These are phyloP conservation scores for Malthinus flaveolus DNA, from an alignment of 2,888 invertebrate species.

Conservation along the genomic window DNA sequence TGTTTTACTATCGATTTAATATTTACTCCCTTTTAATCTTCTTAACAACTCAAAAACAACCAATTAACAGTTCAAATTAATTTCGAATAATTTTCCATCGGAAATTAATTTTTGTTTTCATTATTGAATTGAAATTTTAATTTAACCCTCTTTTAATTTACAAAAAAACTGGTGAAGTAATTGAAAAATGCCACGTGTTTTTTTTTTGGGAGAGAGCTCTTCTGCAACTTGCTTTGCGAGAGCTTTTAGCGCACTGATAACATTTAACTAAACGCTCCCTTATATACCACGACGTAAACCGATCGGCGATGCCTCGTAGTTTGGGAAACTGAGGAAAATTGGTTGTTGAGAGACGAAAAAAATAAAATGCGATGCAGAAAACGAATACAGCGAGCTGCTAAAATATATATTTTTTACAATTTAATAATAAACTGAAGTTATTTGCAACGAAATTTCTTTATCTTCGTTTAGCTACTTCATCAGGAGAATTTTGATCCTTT, in stretches of 20 bases:
- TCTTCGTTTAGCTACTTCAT: too few species aligned
- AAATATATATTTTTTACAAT: too few species aligned
- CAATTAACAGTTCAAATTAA: too few species aligned
- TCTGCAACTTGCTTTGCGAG: conserved; percentile 1
- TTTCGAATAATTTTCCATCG: background rate
- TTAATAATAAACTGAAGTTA: too few species aligned
- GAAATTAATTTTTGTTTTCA: background rate
- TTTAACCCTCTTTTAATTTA: background rate
- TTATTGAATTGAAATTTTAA: background rate
- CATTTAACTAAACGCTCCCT: conserved; percentile 7
- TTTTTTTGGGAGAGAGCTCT: background rate
- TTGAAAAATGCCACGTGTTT: background rate
- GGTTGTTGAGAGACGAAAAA: conserved; percentile 2
- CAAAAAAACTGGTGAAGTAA: background rate
- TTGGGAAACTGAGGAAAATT: conserved; percentile 15
- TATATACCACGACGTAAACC: conserved; percentile 11
- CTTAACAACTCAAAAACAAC: too few species aligned
- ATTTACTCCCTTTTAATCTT: too few species aligned
- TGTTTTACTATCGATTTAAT: too few species aligned
- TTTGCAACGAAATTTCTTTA: too few species aligned
- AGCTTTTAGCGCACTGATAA: conserved; percentile 17
- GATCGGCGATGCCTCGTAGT: conserved; percentile 18
- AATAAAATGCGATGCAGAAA: too few species aligned
- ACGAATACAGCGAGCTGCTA: too few species aligned
- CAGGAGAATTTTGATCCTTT: too few species aligned